Conservation (phyloP, 1,140 invertebrate species). For the Sitophilus oryzae region DNA sequence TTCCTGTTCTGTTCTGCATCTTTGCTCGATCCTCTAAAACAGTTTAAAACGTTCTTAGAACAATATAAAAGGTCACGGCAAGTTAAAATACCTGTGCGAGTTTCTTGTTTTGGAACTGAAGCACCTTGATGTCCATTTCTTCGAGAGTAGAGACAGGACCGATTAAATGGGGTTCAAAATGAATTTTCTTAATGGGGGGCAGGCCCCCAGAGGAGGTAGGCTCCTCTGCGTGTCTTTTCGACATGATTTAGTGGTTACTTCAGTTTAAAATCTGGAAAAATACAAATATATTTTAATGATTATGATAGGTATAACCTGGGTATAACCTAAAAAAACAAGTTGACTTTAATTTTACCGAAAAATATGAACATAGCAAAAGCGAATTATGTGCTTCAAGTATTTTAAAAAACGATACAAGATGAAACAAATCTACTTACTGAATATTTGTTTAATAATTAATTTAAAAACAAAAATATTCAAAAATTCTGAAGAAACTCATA, state of each 20-base stretch:
- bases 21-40: slow-evolving; percentile 75
- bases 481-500: too few relatives aligned
- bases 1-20: slow-evolving; percentile 84
- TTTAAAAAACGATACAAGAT: too few relatives aligned
- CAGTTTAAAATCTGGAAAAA: not conserved
- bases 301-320: too few relatives aligned
- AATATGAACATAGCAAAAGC: too few relatives aligned
- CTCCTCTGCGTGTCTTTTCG: slow-evolving; percentile 41
- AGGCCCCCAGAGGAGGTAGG: slow-evolving; percentile 46
- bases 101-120: slow-evolving; percentile 97
- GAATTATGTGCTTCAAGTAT: too few relatives aligned
- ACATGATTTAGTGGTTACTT: too few relatives aligned
- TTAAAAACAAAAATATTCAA: too few relatives aligned
- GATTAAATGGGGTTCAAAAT: slow-evolving; percentile 88
- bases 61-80: not conserved
- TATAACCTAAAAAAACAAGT: too few relatives aligned
- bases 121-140: slow-evolving; percentile 95
- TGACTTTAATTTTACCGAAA: too few relatives aligned
- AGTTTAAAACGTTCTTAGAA: not conserved
- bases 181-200: slow-evolving; percentile 84
- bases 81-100: slow-evolving; percentile 68
- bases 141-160: slow-evolving; percentile 90
- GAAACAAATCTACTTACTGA: too few relatives aligned
- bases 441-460: too few relatives aligned
- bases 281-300: not conserved